Evolutionary conservation across 1,140 invertebrate species (phyloP).

Genomic region (Dendrolimus punctatus): DNA sequence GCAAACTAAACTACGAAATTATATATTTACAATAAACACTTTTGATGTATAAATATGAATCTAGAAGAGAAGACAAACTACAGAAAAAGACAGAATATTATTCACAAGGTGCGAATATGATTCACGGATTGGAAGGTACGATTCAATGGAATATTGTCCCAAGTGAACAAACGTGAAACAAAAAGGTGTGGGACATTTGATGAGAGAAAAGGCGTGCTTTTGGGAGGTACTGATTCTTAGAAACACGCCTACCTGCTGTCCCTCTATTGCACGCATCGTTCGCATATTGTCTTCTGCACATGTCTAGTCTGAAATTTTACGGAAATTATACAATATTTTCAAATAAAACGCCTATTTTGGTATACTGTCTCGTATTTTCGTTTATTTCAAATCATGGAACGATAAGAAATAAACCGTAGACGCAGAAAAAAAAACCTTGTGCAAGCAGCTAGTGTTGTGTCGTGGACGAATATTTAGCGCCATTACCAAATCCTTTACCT

Average conservation of each 20-base stretch:
- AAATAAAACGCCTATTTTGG: not conserved
- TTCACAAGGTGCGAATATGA: conserved; percentile 64
- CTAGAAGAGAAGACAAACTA: conserved; percentile 31
- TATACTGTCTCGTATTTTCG: conserved; percentile 4
- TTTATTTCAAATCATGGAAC: conserved; percentile 16
- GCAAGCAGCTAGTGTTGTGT: conserved; percentile 29
- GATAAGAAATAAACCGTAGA: conserved; percentile 14
- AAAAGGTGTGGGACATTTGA: conserved; percentile 46
- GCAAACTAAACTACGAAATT: not conserved
- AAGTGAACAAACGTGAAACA: conserved; percentile 39
- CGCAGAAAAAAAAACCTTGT: conserved; percentile 11
- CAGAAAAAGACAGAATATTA: conserved; percentile 52
- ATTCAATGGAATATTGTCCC: conserved; percentile 27
- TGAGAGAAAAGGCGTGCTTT: conserved; percentile 59
- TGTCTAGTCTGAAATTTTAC: conserved; percentile 90
- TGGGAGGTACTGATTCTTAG: conserved; percentile 32
- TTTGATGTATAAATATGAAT: conserved; percentile 4
- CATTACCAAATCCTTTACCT: conserved; percentile 69
- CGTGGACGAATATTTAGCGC: conserved; percentile 48
- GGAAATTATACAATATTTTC: conserved; percentile 41
- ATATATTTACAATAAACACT: conserved; percentile 7
- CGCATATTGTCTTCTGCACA: conserved; percentile 96
- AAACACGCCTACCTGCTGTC: conserved; percentile 90
- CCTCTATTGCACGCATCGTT: conserved; percentile 97
- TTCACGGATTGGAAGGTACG: conserved; percentile 30